Evolutionary conservation across 2,797 vertebrate species (phyloP), one percentile per base, ranked within the genome.

Genomic region (Hydrophis major): DNA sequence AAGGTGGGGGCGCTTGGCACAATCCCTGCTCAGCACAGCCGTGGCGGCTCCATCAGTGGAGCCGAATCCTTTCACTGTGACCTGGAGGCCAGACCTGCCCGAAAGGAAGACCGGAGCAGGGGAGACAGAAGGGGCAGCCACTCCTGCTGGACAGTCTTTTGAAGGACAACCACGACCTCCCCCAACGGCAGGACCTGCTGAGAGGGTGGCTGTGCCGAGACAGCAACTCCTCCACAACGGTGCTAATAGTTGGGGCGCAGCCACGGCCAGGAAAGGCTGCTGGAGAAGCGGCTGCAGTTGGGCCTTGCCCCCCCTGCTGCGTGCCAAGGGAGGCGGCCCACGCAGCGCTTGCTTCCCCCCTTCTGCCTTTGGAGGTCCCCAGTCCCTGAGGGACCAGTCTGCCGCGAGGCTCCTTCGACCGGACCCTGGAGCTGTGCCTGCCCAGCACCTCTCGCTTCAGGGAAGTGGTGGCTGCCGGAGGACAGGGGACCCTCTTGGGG

Each of bases 361-460:
- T 10, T 10, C 50, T 53, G 50, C 50, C 50, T 10, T 50, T 8
- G 50, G 50, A 10, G 50, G 50, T 50, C 50, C 47, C 50, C 6
- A 50, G 50, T 53, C 7, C 50, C 50, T 50, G 50, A 50, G 8
- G 50, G 8, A 50, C 50, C 7, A 50, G 50, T 10, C 50, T 50
- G 50, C 96, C 32, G 32, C 96, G 96, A 97, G 57, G 57, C 57
- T 96, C 97, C 96, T 97, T 96, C 96, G 97, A 98, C 97, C 97
- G 96, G 97, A 98, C 97, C 97, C 97, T 96, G 95, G 96, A 96
- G 97, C 98, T 98, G 98, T 98, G 97, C 97, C 95, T 96, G 96
- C 95, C 20, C 93, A 93, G 96, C 37, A 0, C 74, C 37, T 5
- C n/a, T 5, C 0, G 20, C 63, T 53, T 20, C 22, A 16, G 69